Evolutionary conservation across 2,113 vertebrate genomes (phyloP).

Genomic region (Lasiurus borealis): DNA sequence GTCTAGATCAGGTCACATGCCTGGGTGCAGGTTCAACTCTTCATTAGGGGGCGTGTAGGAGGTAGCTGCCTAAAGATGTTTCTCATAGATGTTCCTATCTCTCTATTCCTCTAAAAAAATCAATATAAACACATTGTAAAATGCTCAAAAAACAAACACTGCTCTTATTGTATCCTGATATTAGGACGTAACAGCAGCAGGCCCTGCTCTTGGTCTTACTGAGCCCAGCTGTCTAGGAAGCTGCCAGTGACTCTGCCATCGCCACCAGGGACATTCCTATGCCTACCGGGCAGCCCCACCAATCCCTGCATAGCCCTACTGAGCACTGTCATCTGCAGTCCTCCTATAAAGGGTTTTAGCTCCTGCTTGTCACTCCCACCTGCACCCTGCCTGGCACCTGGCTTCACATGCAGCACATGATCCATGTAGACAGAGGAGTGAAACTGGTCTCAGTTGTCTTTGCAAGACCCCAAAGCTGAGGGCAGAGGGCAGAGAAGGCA

Average conservation of each 20-base stretch:
- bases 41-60: too few species aligned
- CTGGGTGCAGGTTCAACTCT: too few species aligned
- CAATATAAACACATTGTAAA: too few species aligned
- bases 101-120: too few species aligned
- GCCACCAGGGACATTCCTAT: not conserved
- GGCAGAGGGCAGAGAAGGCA: not conserved
- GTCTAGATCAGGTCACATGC: too few species aligned
- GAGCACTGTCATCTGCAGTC: not conserved
- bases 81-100: too few species aligned
- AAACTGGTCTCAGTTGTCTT: not conserved
- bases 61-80: too few species aligned
- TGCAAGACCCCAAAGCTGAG: not conserved
- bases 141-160: too few species aligned
- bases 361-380: too few species aligned
- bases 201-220: not conserved
- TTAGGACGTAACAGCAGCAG: not conserved
- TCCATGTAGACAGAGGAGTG: not conserved
- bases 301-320: not conserved
- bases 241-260: not conserved
- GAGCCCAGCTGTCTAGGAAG: not conserved
- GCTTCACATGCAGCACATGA: not conserved
- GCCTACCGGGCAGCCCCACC: not conserved
- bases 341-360: not conserved
- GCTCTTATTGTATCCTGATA: not conserved
- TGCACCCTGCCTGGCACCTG: not conserved